Percentiles rank a stretch among this genome's conserved stretches.
These are phyloP conservation scores for Gobionotothen gibberifrons DNA, from an alignment of 2,797 vertebrate species.

Conservation along the genomic window DNA sequence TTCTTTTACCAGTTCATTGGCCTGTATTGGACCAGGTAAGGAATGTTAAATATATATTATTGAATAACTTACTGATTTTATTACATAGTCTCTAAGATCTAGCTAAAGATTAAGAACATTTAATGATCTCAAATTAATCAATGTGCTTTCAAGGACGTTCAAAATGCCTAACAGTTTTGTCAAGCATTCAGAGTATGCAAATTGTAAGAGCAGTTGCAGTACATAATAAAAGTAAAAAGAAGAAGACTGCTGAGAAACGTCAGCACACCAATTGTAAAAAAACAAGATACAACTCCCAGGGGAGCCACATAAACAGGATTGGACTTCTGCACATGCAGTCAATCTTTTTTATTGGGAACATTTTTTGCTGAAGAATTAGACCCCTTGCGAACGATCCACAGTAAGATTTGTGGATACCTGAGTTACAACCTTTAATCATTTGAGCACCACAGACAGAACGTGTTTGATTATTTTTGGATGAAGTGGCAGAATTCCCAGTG, in stretches of 20 bases:
- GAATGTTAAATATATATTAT: not conserved
- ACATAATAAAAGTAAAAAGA: too few species aligned
- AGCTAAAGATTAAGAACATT: not conserved
- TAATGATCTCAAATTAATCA: not conserved
- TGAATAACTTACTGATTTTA: not conserved
- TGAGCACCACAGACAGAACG: slow-evolving; percentile 4
- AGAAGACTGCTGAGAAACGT: slow-evolving; percentile 5
- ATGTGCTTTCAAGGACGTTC: not conserved
- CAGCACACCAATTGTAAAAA: not conserved
- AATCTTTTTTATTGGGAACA: slow-evolving; percentile 8
- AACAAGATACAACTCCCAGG: slow-evolving; percentile 1
- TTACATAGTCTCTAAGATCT: not conserved
- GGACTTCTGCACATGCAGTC: not conserved
- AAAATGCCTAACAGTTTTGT: not conserved
- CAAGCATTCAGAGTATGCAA: not conserved
- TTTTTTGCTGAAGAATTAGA: slow-evolving; percentile 16
- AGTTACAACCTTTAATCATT: not conserved
- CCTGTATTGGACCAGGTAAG: not conserved
- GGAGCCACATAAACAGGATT: slow-evolving; percentile 9
- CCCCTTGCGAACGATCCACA: not conserved
- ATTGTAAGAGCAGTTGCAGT: too few species aligned
- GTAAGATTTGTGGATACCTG: too few species aligned
- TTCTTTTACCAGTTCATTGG: not conserved
- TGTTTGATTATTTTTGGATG: not conserved
- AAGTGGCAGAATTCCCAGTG: not conserved